phyloP scores from a whole-genome alignment of 2,797 vertebrate species.

The Helicolenus hilgendorfi region DNA sequence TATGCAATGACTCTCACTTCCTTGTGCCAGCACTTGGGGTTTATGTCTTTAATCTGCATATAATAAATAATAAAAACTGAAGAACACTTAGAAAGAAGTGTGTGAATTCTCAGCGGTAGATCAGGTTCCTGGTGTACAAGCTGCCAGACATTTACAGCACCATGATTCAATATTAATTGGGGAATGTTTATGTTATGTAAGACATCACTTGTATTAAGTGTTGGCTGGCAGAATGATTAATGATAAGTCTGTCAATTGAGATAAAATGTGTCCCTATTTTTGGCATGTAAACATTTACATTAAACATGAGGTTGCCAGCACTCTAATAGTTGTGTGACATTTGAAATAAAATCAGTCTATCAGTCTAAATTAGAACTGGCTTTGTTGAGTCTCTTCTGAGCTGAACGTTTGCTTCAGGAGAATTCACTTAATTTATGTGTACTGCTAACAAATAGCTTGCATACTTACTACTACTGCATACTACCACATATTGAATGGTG shows the following conservation, averaged over 20 bases:
- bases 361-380: neutral
- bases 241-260: neutral
- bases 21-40: conserved; percentile 8
- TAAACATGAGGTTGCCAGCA: neutral
- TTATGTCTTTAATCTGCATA: conserved; percentile 37
- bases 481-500: neutral
- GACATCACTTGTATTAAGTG: neutral
- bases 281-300: neutral
- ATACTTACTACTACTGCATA: neutral
- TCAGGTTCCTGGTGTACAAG: neutral
- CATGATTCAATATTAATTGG: neutral
- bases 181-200: neutral
- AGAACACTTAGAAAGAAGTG: neutral
- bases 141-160: neutral
- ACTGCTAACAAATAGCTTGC: neutral
- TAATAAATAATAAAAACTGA: conserved; percentile 37
- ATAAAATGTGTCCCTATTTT: neutral
- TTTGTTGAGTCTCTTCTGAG: neutral
- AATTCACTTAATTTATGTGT: neutral
- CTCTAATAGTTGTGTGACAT: neutral
- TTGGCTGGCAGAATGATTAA: neutral
- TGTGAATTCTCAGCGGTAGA: neutral
- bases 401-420: neutral
- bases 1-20: conserved; percentile 34
- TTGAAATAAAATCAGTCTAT: neutral